Conservation (phyloP, 2,113 vertebrate species). For the Tenebrosternarchus preto region DNA sequence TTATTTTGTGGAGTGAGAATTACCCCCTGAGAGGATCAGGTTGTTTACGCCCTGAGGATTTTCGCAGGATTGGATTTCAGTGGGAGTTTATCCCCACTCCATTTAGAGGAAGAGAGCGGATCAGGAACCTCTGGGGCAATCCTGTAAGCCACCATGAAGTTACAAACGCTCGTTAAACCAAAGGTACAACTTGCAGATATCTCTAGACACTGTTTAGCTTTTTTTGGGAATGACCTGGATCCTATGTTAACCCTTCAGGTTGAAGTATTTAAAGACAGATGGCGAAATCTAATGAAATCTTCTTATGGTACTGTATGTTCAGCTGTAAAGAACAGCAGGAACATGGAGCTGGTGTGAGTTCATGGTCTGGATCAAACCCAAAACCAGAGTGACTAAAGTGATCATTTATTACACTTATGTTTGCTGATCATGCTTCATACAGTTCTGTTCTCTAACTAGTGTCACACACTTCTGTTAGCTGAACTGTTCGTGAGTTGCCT, state of each 20-base stretch:
- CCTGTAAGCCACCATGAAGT: constrained; percentile 39
- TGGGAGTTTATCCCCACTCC: constrained; percentile 53
- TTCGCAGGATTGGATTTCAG: constrained; percentile 58
- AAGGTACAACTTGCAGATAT: constrained; percentile 33
- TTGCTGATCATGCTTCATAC: background rate
- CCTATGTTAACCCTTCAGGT: background rate
- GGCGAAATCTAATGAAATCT: background rate
- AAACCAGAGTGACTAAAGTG: too few relatives aligned
- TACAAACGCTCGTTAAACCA: constrained; percentile 50
- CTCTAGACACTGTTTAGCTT: constrained; percentile 18
- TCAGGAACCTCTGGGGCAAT: constrained; percentile 49
- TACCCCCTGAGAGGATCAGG: constrained; percentile 48
- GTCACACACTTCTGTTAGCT: background rate
- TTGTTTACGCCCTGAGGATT: constrained; percentile 59
- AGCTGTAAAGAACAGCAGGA: background rate
- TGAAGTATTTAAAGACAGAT: background rate
- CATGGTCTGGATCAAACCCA: background rate
- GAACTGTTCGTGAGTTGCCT: background rate
- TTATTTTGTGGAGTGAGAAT: constrained; percentile 59
- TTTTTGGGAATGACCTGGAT: constrained; percentile 26
- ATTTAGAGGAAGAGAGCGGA: constrained; percentile 43
- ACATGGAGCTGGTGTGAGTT: background rate
- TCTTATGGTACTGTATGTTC: background rate
- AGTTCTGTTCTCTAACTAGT: background rate
- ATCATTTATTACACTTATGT: too few relatives aligned